These are phyloP conservation scores for Ancistrus triradiatus DNA, from an alignment of 2,113 vertebrate species.

Conservation along the genomic window DNA sequence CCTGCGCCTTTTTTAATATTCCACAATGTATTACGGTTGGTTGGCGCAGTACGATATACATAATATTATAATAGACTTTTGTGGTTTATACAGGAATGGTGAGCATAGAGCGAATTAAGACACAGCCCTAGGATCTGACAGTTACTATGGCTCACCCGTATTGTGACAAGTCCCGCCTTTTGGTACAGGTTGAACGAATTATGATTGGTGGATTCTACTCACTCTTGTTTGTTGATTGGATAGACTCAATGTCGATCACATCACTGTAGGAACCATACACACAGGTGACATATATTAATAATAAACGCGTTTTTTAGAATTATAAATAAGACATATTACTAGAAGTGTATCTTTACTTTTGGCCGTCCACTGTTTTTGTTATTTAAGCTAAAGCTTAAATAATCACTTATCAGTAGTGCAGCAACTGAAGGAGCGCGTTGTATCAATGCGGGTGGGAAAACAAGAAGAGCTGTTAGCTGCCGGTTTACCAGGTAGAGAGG, in stretches of 20 bases:
- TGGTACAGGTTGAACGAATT: background rate
- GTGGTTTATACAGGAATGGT: too few species aligned
- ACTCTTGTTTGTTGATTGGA: background rate
- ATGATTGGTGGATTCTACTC: too few species aligned
- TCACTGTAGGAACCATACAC: background rate
- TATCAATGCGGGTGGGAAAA: conserved; percentile 7
- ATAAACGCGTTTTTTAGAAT: background rate
- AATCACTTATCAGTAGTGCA: background rate
- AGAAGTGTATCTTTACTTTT: background rate
- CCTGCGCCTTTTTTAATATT: too few species aligned
- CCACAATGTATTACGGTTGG: too few species aligned
- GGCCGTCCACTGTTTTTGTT: too few species aligned
- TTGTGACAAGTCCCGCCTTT: background rate
- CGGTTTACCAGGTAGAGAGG: background rate
- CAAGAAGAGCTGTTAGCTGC: background rate
- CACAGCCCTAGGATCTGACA: background rate
- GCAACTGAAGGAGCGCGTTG: background rate
- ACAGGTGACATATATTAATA: background rate
- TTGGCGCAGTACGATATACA: too few species aligned
- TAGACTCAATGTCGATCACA: background rate
- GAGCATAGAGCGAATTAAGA: too few species aligned
- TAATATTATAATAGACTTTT: too few species aligned
- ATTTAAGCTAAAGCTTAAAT: background rate
- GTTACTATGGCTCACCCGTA: background rate
- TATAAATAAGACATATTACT: background rate